These are phyloP conservation scores for Holothuria glaberrima DNA, from an alignment of 35 echinoderm and acorn worm genomes.

Conservation along the genomic window DNA sequence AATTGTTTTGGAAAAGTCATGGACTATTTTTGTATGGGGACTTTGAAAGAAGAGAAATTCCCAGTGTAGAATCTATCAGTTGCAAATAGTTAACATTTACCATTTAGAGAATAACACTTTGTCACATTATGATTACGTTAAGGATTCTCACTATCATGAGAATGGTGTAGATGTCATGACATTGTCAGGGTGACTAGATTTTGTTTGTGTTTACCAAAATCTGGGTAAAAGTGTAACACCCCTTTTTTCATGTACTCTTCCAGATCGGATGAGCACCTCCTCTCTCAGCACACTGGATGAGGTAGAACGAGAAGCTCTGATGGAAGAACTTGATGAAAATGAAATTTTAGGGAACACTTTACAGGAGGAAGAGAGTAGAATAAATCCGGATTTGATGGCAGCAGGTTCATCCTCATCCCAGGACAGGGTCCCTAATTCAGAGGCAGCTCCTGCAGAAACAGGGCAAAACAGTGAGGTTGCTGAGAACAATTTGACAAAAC, in stretches of 20 bases:
- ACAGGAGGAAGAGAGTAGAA: slow-evolving; percentile 38
- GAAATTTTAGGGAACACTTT: neutral
- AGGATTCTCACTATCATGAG: too few relatives aligned
- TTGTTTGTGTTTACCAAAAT: too few relatives aligned
- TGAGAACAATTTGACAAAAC: neutral
- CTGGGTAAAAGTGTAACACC: too few relatives aligned
- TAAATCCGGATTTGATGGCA: neutral
- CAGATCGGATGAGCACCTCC: slow-evolving; percentile 26
- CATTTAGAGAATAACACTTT: too few relatives aligned
- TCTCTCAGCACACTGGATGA: slow-evolving; percentile 45
- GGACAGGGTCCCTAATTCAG: neutral
- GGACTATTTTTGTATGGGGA: too few relatives aligned
- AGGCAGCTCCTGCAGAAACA: slow-evolving; percentile 20
- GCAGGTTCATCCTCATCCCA: slow-evolving; percentile 3
- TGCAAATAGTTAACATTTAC: too few relatives aligned
- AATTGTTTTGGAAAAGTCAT: too few relatives aligned
- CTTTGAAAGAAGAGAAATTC: too few relatives aligned
- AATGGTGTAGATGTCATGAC: too few relatives aligned
- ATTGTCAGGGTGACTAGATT: too few relatives aligned
- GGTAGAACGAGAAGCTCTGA: neutral
- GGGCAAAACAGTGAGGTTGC: neutral
- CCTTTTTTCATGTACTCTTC: neutral
- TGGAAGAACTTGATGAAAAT: slow-evolving; percentile 31
- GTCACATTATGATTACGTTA: too few relatives aligned
- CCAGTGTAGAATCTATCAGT: too few relatives aligned